A percentile compares a stretch with the other conserved stretches of the same genome.
phyloP scores from a whole-genome alignment of 2,113 vertebrate species.

The Mixornis gularis region DNA sequence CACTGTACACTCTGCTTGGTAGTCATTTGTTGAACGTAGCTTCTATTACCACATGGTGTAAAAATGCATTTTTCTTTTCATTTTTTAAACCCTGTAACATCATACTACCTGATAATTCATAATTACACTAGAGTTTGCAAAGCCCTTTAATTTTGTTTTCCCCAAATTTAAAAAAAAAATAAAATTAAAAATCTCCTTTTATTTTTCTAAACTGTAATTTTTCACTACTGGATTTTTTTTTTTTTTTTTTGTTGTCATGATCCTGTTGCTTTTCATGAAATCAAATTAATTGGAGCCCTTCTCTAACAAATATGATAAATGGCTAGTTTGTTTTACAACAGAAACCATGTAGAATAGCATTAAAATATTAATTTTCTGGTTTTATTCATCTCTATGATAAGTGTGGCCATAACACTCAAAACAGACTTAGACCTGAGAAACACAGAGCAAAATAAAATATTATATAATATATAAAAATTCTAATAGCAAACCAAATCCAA shows the following conservation, averaged over 20 bases:
- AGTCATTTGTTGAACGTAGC: constrained; percentile 4
- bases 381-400: neutral
- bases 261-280: neutral
- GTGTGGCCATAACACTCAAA: neutral
- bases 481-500: neutral
- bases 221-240: no score
- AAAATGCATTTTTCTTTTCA: constrained; percentile 1
- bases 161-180: neutral
- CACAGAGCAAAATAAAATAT: neutral
- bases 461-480: neutral
- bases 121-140: constrained; percentile 13
- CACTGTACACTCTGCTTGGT: neutral
- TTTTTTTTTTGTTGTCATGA: neutral
- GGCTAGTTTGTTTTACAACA: neutral
- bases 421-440: neutral
- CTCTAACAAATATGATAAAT: neutral
- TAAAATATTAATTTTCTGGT: neutral
- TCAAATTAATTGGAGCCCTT: neutral
- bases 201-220: neutral
- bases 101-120: constrained; percentile 12
- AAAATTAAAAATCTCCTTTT: neutral
- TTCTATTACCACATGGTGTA: constrained; percentile 18
- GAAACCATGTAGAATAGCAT: neutral
- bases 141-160: constrained; percentile 12
- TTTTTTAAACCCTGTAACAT: constrained; percentile 37